Percentiles rank a stretch among this genome's conserved stretches.
Conservation (phyloP, 2,113 vertebrate species). For the Sarotherodon lohbergeri region DNA sequence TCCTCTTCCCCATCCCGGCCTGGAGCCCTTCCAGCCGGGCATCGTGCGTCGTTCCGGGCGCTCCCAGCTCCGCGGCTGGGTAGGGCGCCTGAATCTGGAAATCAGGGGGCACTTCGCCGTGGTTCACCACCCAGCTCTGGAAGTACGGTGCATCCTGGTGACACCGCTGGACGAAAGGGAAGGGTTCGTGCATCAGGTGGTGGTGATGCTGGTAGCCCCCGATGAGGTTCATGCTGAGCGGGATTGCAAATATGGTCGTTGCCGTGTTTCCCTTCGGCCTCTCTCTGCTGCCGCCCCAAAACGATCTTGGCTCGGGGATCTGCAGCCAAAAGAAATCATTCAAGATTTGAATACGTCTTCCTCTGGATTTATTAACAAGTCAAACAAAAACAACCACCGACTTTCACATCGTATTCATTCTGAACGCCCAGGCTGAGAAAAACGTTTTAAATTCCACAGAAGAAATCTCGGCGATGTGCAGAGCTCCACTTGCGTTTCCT, state of each 20-base stretch:
- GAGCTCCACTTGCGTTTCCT: background rate
- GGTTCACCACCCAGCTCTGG: slow-evolving; percentile 87
- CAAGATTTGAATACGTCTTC: background rate
- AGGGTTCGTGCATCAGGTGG: slow-evolving; percentile 86
- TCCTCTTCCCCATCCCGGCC: slow-evolving; percentile 78
- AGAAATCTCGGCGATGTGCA: background rate
- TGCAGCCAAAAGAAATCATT: background rate
- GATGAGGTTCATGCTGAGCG: slow-evolving; percentile 84
- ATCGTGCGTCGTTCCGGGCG: slow-evolving; percentile 66
- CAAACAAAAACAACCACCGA: background rate
- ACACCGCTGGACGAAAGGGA: slow-evolving; percentile 85
- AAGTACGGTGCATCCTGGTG: slow-evolving; percentile 84
- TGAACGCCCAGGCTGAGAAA: background rate
- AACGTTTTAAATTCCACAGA: slow-evolving; percentile 1
- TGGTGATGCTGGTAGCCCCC: slow-evolving; percentile 85
- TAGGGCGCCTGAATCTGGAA: slow-evolving; percentile 76
- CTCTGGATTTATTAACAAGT: background rate
- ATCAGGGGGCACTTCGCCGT: slow-evolving; percentile 78
- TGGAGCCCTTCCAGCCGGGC: slow-evolving; percentile 77
- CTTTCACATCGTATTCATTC: slow-evolving; percentile 8
- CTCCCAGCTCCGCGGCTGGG: slow-evolving; percentile 48
- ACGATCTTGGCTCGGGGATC: slow-evolving; percentile 10
- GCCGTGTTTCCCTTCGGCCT: background rate
- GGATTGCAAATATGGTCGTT: background rate
- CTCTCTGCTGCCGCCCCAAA: slow-evolving; percentile 9